Base-by-base conservation (phyloP, 2,797 vertebrate genomes). In the Linurgus olivaceus region DNA sequence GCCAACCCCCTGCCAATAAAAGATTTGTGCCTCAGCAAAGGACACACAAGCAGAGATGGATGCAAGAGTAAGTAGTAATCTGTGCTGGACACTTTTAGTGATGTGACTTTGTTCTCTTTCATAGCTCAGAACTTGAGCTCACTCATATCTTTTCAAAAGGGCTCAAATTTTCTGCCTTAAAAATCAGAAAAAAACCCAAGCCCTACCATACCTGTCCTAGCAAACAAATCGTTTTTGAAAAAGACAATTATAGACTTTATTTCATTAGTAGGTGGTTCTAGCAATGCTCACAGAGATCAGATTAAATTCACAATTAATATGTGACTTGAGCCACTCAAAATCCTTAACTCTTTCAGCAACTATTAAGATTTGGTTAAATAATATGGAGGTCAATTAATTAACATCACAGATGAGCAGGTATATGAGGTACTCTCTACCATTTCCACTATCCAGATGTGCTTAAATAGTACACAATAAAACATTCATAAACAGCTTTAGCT, bases 1-100 rank as follows among this genome's bases (percentile, higher is more conserved):
- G 11, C 35, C 1, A 1, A 66, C 20, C 3, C 20, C 12, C 1
- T 58, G 29, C 38, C 44, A 58, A 3, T 3, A 9, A 28, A 47
- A 66, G 19, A 19, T 11, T 54, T 13, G 24, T 47, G 33, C 24
- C 31, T 79, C 35, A 70, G 37, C 57, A 44, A 80, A 40, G 58
- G 50, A 57, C 15, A 25, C 19, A 28, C 0, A 2, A 18, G 18
- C 17, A 29, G 17, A 50, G n/a, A 23, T 17, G 15, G 12, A 54
- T 28, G 18, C 26, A 75, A 77, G 20, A 88, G 23, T 33, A 33
- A 59, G 18, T 2, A 77, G 20, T 12, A 31, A 13, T 9, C 59
- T 44, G 19, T 23, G 20, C 14, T 28, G 6, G 40, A 37, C n/a
- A 58, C 38, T 11, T n/a, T 54, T 4, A 83, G 25, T 9, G 48